Percentiles rank a stretch among this genome's conserved stretches.
Conservation (phyloP, 2,113 vertebrate genomes). For the Rhegmatorhina hoffmannsi region DNA sequence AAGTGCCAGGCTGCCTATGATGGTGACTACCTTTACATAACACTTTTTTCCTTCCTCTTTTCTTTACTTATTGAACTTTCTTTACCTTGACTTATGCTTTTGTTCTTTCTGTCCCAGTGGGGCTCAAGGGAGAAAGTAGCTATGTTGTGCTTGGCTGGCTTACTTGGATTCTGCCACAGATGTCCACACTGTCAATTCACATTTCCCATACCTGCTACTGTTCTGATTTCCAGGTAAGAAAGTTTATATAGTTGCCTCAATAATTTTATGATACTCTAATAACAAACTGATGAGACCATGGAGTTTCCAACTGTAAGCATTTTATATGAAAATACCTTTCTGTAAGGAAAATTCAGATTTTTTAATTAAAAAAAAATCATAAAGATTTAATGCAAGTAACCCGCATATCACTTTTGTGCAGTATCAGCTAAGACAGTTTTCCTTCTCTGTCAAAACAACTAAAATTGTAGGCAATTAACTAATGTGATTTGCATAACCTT, state of each 20-base stretch:
- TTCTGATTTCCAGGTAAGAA: neutral
- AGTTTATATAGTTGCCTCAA: neutral
- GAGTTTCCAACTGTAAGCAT: neutral
- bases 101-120: neutral
- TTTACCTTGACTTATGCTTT: neutral
- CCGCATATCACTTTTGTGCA: neutral
- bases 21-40: neutral
- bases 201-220: neutral
- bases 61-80: neutral
- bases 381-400: conserved; percentile 21
- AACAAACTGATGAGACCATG: neutral
- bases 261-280: neutral
- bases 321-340: neutral
- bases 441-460: conserved; percentile 66
- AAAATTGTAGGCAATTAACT: conserved; percentile 63
- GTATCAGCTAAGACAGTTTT: conserved; percentile 56
- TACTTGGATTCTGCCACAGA: neutral
- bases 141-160: accelerated
- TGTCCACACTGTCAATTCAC: neutral
- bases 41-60: neutral
- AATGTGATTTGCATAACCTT: conserved; percentile 68
- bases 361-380: conserved; percentile 12
- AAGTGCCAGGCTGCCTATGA: neutral
- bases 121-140: neutral
- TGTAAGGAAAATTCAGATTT: conserved; percentile 16